Evolutionary conservation across 2,113 vertebrate species (phyloP).

Genomic region (Thalassarche chlororhynchos): DNA sequence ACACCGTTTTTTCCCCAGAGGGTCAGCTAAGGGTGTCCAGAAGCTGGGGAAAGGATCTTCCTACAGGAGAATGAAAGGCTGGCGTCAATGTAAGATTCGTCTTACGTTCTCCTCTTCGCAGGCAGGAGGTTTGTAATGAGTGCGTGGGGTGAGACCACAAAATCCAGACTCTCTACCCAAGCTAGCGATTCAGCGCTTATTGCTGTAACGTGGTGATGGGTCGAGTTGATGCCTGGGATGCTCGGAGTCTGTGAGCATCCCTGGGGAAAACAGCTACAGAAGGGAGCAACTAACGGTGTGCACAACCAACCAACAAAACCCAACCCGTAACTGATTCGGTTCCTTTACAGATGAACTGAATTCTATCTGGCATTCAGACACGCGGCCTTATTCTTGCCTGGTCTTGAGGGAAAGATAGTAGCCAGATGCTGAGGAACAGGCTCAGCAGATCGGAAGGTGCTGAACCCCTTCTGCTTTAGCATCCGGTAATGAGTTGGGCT

Average conservation of each 20-base stretch:
- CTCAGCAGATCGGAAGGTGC: neutral
- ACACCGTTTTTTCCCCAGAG: rapidly evolving
- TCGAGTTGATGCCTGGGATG: rapidly evolving
- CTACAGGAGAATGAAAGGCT: neutral
- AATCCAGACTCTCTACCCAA: neutral
- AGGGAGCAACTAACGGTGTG: neutral
- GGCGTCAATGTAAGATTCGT: rapidly evolving
- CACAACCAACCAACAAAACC: neutral
- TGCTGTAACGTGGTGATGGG: neutral
- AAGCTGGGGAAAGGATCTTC: neutral
- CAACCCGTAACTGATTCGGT: rapidly evolving
- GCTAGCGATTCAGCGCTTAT: rapidly evolving
- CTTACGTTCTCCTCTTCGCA: rapidly evolving
- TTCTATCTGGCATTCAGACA: no score
- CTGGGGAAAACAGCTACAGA: neutral
- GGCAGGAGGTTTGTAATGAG: neutral
- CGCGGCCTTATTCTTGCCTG: rapidly evolving
- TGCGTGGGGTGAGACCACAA: neutral
- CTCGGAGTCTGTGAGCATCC: rapidly evolving
- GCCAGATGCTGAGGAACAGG: neutral
- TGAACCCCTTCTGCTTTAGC: neutral
- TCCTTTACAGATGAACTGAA: neutral
- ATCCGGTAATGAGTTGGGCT: neutral
- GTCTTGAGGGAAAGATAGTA: neutral
- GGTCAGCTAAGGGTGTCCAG: neutral